Conservation (phyloP, 2,113 vertebrate genomes). For the Pheucticus melanocephalus region DNA sequence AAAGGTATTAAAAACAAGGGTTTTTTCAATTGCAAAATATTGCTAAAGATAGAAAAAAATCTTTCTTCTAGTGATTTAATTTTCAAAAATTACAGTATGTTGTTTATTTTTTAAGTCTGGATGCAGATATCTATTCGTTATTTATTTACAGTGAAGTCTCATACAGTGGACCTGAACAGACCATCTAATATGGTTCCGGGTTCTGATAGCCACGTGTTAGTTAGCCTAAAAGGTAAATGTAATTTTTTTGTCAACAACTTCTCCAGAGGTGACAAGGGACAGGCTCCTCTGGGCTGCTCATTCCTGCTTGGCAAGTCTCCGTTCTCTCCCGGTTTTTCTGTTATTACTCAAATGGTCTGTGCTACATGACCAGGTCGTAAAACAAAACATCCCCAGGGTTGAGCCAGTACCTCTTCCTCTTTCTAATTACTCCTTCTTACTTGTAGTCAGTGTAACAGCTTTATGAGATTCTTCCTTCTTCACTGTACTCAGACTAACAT, state of each 20-base stretch:
- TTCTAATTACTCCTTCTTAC: background rate
- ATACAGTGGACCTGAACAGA: slow-evolving; percentile 16
- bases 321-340: background rate
- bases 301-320: background rate
- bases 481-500: background rate
- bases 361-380: background rate
- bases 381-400: background rate
- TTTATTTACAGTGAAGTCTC: slow-evolving; percentile 11
- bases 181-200: slow-evolving; percentile 22
- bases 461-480: background rate
- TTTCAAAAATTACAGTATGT: background rate
- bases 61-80: too few species aligned
- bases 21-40: background rate
- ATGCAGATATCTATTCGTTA: background rate
- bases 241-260: background rate
- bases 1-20: background rate
- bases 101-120: background rate
- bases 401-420: background rate
- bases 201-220: slow-evolving; percentile 26
- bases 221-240: slow-evolving; percentile 49
- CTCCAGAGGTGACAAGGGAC: background rate
- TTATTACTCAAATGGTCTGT: background rate
- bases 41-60: background rate
- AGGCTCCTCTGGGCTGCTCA: background rate
- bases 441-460: background rate